phyloP scores from a whole-genome alignment of 2,888 invertebrate genomes.

The Gortyna flavago region DNA sequence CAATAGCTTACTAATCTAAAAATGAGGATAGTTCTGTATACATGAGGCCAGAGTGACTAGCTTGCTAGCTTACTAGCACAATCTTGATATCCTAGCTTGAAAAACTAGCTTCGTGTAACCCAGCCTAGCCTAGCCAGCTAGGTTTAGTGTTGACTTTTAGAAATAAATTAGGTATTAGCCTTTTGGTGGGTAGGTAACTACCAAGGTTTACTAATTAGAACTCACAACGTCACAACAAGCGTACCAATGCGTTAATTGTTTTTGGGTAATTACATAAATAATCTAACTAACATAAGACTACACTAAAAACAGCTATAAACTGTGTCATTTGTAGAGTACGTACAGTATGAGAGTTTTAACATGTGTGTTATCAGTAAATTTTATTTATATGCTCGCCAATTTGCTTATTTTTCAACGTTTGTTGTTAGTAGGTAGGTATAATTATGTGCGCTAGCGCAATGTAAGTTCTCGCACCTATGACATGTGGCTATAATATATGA shows the following conservation, averaged over 20 bases:
- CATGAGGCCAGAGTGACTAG: background rate
- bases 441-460: constrained; percentile 21
- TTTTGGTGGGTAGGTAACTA: background rate
- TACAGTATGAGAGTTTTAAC: constrained; percentile 72
- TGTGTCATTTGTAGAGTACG: constrained; percentile 38
- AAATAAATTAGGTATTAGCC: background rate
- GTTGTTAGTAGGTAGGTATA: constrained; percentile 45
- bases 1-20: background rate
- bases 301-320: constrained; percentile 18
- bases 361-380: constrained; percentile 79
- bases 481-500: background rate
- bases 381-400: constrained; percentile 78
- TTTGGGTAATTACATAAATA: background rate
- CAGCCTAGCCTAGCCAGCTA: background rate
- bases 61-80: background rate
- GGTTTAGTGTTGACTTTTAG: background rate
- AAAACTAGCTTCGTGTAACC: background rate
- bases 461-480: constrained; percentile 7
- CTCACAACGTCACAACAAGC: background rate
- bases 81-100: background rate
- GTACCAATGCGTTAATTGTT: background rate
- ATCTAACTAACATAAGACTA: background rate
- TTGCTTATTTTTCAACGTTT: constrained; percentile 74
- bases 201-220: background rate
- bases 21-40: background rate